Evolutionary conservation across 1,140 invertebrate genomes (phyloP), one percentile per base, ranked within the genome.

Genomic region (Pogonomyrmex californicus): DNA sequence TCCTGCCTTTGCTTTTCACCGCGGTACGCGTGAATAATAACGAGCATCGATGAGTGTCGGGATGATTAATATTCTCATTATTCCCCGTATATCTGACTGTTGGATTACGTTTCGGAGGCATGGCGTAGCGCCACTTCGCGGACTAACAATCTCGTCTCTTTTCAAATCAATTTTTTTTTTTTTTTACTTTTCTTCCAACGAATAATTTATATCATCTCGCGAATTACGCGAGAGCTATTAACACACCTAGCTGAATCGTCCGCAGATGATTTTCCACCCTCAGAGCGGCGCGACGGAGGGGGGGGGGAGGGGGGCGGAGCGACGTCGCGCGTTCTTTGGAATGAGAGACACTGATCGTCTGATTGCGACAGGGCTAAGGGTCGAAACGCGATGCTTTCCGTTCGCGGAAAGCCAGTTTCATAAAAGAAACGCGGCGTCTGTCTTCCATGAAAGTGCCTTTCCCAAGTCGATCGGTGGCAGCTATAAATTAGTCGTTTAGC

Each of bases 371-470:
- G 44, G 66, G 66, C 65, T 60, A 68, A 73, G 54, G n/a, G 33
- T 75, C 79, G 66, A 73, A 23, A 58, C 44, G 66, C 54, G 66
- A 41, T 41, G 17, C 44, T 17, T 23, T 82, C 41, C 54, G 65
- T 58, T 58, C 38, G 51, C 51, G 79, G 79, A 83, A 83, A 83
- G 79, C 7, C 68, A 83, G 41, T 83, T 83, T 83, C 79, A 83
- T 82, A 73, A 82, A 73, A 83, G 79, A 83, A 56, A 47, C 30
- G 36, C 36, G n/a, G 17, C 4, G 23, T 82, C 47, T 75, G 30
- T 83, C 68, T 83, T 62, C 51, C 79, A 75, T 60, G 54, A 83
- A 83, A 83, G 79, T 83, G 79, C 14, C 79, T 75, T 83, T 83
- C 79, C 54, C 17, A 41, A 70, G 41, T 75, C 41, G 54, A 62